Evolutionary conservation across 2,113 vertebrate genomes (phyloP).

Genomic region (Galemys pyrenaicus): DNA sequence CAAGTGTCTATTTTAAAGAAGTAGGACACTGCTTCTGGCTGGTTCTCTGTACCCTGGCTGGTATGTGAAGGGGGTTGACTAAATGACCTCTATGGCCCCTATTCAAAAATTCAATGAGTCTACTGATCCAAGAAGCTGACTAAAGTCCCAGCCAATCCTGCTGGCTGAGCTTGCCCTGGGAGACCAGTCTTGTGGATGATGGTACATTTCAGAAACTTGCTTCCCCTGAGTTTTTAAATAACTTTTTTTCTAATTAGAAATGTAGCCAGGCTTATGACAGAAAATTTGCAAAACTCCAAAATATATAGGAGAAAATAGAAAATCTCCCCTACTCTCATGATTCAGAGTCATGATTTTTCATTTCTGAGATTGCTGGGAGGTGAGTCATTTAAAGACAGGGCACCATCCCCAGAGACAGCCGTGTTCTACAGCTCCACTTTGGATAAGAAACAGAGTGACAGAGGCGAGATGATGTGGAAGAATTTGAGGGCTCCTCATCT

Average conservation of each 20-base stretch:
- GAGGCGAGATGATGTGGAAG: background rate
- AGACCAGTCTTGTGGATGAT: background rate
- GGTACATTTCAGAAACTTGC: background rate
- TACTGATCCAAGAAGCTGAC: background rate
- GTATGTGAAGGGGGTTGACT: background rate
- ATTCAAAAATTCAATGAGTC: background rate
- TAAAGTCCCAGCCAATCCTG: background rate
- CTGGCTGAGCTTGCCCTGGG: background rate
- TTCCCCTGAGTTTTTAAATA: background rate
- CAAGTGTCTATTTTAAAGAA: conserved; percentile 72
- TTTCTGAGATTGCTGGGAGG: background rate
- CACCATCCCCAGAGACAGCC: background rate
- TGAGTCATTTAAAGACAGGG: conserved; percentile 31
- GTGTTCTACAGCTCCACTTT: background rate
- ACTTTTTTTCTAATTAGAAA: conserved; percentile 21
- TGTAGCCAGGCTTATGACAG: background rate
- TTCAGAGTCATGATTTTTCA: conserved; percentile 28
- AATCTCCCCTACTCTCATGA: background rate
- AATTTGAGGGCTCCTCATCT: background rate
- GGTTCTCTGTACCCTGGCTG: conserved; percentile 13
- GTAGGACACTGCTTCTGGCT: conserved; percentile 35
- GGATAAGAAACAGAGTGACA: background rate
- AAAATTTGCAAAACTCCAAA: conserved; percentile 39
- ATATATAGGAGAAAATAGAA: conserved; percentile 12
- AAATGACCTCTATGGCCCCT: background rate